Conservation (phyloP, 1,140 invertebrate genomes). For the Drosophila nasuta region DNA sequence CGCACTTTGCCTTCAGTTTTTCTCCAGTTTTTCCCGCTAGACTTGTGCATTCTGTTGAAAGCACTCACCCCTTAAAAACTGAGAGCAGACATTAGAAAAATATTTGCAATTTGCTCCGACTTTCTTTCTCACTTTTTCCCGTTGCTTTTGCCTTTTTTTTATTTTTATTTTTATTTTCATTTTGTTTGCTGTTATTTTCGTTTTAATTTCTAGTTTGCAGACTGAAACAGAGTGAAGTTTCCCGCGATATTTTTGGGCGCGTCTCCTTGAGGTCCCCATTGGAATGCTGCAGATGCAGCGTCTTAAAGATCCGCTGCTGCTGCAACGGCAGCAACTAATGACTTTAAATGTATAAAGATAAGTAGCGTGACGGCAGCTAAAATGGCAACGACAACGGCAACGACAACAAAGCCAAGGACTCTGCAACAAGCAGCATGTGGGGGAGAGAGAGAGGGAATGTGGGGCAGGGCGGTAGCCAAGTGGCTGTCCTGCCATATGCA, state of each 20-base stretch:
- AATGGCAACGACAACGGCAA: constrained; percentile 28
- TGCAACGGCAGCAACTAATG: constrained; percentile 64
- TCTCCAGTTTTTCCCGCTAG: not conserved
- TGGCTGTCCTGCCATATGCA: constrained; percentile 27
- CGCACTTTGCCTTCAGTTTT: constrained; percentile 24
- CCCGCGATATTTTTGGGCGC: not conserved
- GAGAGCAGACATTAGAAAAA: constrained; percentile 75
- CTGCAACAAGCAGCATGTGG: not conserved
- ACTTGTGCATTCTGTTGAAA: not conserved
- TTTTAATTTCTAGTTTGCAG: constrained; percentile 11
- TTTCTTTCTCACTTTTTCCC: not conserved
- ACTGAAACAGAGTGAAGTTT: constrained; percentile 21
- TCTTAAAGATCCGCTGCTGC: constrained; percentile 49
- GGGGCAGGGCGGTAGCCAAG: constrained; percentile 29
- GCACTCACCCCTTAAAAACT: constrained; percentile 58
- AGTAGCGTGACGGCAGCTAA: constrained; percentile 52
- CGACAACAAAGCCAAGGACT: constrained; percentile 20
- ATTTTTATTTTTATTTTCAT: constrained; percentile 50
- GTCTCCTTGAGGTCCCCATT: not conserved
- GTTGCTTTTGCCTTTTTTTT: not conserved
- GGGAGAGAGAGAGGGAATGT: too few species aligned
- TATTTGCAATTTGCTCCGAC: constrained; percentile 67
- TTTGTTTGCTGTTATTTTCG: constrained; percentile 50
- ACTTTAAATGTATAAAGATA: constrained; percentile 78
- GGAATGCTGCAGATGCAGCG: constrained; percentile 27